These are phyloP conservation scores for Phaethon lepturus DNA, from an alignment of 2,113 vertebrate species.

Conservation along the genomic window DNA sequence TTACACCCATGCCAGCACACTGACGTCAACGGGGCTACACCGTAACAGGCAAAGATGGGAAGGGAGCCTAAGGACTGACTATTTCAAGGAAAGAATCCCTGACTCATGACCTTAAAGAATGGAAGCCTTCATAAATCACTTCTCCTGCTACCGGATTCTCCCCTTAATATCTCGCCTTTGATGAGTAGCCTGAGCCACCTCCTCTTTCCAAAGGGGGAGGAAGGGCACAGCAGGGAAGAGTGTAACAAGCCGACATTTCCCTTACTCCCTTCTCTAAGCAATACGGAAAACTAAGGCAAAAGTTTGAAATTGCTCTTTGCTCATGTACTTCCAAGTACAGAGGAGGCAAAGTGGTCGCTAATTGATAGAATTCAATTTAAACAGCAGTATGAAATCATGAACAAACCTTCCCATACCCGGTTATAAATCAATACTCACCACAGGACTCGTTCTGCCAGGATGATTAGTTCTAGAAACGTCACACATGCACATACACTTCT, in stretches of 20 bases:
- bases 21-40: background rate
- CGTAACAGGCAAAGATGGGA: background rate
- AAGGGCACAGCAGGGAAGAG: background rate
- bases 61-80: background rate
- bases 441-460: background rate
- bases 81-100: constrained; percentile 16
- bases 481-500: background rate
- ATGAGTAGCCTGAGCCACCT: background rate
- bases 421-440: constrained; percentile 17
- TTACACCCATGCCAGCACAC: background rate
- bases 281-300: background rate
- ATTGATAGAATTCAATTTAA: background rate
- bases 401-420: background rate
- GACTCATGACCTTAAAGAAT: constrained; percentile 6
- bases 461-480: background rate
- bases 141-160: background rate
- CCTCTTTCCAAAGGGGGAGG: background rate
- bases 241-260: background rate
- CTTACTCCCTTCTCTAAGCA: background rate
- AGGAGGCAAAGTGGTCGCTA: background rate
- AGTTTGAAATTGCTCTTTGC: background rate
- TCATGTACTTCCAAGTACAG: background rate
- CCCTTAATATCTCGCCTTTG: constrained; percentile 11
- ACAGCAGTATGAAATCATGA: background rate
- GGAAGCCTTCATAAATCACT: constrained; percentile 4